Evolutionary conservation across 2,797 vertebrate species (phyloP).

Genomic region (Arnoldichthys spilopterus): DNA sequence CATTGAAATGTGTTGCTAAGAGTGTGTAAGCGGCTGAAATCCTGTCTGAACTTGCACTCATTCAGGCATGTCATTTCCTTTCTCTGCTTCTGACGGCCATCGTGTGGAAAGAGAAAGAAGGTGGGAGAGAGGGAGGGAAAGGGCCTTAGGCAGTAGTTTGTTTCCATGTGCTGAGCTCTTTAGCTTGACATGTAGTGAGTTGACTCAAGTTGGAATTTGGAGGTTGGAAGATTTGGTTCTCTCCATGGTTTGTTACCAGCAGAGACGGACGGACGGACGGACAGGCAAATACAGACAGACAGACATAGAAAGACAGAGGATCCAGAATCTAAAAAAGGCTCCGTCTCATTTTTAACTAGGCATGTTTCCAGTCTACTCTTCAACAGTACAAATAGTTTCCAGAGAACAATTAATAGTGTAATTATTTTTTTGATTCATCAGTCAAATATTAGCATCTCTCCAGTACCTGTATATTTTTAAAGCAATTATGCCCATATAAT

Average conservation of each 20-base stretch:
- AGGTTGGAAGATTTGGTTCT: neutral
- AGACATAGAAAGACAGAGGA: too few relatives aligned
- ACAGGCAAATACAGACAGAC: too few relatives aligned
- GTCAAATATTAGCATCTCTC: too few relatives aligned
- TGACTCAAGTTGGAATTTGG: constrained; percentile 3
- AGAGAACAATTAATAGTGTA: too few relatives aligned
- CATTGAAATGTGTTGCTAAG: neutral
- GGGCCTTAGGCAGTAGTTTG: constrained; percentile 21
- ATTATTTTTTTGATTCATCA: too few relatives aligned
- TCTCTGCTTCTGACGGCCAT: constrained; percentile 29
- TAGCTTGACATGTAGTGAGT: neutral
- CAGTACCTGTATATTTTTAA: too few relatives aligned
- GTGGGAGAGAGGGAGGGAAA: neutral
- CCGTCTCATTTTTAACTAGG: too few relatives aligned
- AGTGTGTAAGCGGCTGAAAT: constrained; percentile 14
- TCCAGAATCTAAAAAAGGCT: too few relatives aligned
- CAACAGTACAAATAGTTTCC: too few relatives aligned
- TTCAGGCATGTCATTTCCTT: constrained; percentile 45
- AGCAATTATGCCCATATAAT: too few relatives aligned
- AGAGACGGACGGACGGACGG: too few relatives aligned
- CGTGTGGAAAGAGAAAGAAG: neutral
- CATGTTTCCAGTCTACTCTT: too few relatives aligned
- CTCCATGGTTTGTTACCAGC: neutral
- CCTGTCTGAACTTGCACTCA: constrained; percentile 53
- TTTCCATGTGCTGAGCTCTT: constrained; percentile 18